Evolutionary conservation across 2,888 invertebrate species (phyloP), one percentile per base, ranked within the genome.

Genomic region (Synanthedon myopaeformis): DNA sequence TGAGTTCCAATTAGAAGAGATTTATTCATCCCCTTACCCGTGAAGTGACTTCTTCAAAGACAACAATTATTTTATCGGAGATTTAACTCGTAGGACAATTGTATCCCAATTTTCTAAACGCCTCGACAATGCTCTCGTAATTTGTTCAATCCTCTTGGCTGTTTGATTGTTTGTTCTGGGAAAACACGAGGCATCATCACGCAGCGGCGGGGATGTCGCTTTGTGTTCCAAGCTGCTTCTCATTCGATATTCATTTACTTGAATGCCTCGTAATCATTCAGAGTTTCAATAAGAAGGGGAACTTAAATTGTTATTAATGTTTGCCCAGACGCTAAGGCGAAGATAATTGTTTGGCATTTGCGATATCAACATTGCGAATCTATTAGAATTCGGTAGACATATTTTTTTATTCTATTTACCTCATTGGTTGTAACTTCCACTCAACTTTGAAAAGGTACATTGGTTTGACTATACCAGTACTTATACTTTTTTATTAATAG

Each of bases 71-170:
- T 60, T 82, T 82, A 82, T 82, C 79, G 78, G 74, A 80, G 79
- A 78, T 79, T 82, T 79, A 79, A 81, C 76, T 78, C 74, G 73
- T 73, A 76, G 74, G 76, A 78, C 77, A 78, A 81, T 83, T 84
- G 82, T 82, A 76, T 79, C 76, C 77, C 79, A 80, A 84, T 82
- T 82, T 82, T 81, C 80, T 79, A 82, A 83, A 82, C 83, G 82
- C 79, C 76, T 79, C 65, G 69, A 82, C 81, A 80, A 81, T 81
- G 76, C 75, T 74, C 64, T 66, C 70, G 73, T 79, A 82, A 82
- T 84, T 85, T 82, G 82, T 85, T 81, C 70, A 70, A 72, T 79
- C 76, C 74, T 76, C 74, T 76, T 69, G 70, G 71, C 69, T 77
- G 76, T 74, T 76, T 73, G 73, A 76, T 79, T 79, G 79, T 80